Conservation (phyloP, 2,797 vertebrate genomes). For the Darevskia mixta region DNA sequence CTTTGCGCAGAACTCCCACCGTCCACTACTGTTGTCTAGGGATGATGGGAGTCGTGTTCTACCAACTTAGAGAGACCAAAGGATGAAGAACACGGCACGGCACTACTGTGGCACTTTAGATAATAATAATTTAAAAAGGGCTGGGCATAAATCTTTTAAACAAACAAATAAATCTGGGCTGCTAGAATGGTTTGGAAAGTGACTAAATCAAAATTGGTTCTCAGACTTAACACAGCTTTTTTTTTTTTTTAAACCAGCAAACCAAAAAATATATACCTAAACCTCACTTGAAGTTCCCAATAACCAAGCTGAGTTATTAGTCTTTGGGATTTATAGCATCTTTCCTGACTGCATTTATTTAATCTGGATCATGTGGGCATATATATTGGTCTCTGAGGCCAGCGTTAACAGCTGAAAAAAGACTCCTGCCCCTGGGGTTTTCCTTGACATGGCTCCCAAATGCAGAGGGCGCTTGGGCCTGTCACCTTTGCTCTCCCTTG, state of each 20-base stretch:
- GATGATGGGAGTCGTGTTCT: too few relatives aligned
- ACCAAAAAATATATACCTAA: background rate
- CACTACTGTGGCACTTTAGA: too few relatives aligned
- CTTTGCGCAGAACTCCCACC: too few relatives aligned
- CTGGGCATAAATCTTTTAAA: background rate
- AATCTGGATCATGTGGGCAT: slow-evolving; percentile 55
- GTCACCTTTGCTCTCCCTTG: slow-evolving; percentile 32
- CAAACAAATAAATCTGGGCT: background rate
- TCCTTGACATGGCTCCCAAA: background rate
- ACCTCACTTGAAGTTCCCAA: slow-evolving; percentile 21
- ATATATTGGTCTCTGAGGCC: slow-evolving; percentile 58
- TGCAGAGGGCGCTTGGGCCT: slow-evolving; percentile 12
- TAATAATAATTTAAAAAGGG: too few relatives aligned
- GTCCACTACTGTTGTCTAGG: too few relatives aligned
- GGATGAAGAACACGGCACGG: too few relatives aligned
- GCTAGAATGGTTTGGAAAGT: slow-evolving; percentile 26
- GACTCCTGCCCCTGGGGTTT: slow-evolving; percentile 39
- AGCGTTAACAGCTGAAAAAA: slow-evolving; percentile 53
- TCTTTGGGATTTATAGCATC: slow-evolving; percentile 42
- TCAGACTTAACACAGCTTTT: background rate
- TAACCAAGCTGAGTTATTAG: slow-evolving; percentile 55
- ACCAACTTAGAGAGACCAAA: too few relatives aligned
- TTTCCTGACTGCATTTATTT: slow-evolving; percentile 61
- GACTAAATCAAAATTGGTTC: background rate
- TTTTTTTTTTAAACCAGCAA: background rate